Conservation (phyloP, 2,888 invertebrate species). For the Nezara viridula region DNA sequence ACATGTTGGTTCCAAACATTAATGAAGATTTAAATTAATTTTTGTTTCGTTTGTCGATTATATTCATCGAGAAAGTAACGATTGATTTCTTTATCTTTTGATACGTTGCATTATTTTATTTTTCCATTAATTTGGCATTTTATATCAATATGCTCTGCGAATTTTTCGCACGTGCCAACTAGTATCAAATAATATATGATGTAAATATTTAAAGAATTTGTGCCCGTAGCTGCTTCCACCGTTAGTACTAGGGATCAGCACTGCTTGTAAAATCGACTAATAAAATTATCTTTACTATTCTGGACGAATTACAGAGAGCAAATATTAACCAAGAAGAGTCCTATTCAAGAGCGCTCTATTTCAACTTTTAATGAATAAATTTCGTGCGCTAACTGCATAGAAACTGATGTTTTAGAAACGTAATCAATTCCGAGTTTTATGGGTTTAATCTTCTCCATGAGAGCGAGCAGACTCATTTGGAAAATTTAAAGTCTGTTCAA, state of each 20-base stretch:
- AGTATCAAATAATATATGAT: no score
- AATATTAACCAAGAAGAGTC: not conserved
- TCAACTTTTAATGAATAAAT: constrained; percentile 49
- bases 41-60: no score
- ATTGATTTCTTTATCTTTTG: no score
- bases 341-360: constrained; percentile 14
- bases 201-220: not conserved
- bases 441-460: constrained; percentile 41
- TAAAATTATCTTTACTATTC: constrained; percentile 18
- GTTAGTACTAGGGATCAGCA: not conserved
- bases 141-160: no score
- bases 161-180: no score
- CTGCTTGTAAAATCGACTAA: not conserved
- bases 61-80: no score
- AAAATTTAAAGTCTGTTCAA: constrained; percentile 37
- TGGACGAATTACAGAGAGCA: constrained; percentile 1
- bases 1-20: no score
- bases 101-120: no score
- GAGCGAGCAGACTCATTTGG: constrained; percentile 17
- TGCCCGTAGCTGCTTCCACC: not conserved
- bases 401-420: constrained; percentile 49
- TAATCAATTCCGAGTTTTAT: constrained; percentile 46
- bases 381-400: constrained; percentile 36
- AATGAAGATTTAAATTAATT: no score
- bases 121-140: no score